Evolutionary conservation across 2,888 invertebrate genomes (phyloP).

Genomic region (Nineta flava): DNA sequence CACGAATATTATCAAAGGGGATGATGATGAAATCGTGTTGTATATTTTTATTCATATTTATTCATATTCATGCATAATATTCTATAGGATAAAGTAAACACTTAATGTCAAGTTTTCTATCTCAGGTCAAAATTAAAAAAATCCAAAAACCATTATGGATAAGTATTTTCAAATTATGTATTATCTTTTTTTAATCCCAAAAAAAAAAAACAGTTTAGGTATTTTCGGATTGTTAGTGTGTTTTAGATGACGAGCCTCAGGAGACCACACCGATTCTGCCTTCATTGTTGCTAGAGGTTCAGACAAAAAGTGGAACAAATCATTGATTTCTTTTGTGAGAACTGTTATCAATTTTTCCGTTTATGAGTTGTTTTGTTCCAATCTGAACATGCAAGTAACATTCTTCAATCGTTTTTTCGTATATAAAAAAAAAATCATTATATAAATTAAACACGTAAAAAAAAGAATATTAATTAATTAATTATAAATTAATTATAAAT

Average conservation of each 20-base stretch:
- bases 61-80: too few relatives aligned
- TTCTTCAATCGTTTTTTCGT: too few relatives aligned
- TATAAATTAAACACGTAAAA: background rate
- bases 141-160: background rate
- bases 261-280: constrained; percentile 1
- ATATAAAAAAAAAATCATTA: background rate
- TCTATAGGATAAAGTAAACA: too few relatives aligned
- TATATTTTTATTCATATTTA: too few relatives aligned
- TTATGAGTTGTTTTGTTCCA: background rate
- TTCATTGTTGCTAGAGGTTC: constrained; percentile 1
- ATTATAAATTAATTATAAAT: background rate
- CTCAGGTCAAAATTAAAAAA: background rate
- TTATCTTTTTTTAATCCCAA: background rate
- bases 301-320: background rate
- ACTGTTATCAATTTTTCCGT: background rate
- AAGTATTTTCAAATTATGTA: background rate
- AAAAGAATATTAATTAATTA: too few relatives aligned
- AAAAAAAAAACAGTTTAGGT: background rate
- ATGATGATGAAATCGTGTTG: too few relatives aligned
- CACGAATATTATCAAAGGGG: too few relatives aligned
- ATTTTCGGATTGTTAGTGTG: background rate
- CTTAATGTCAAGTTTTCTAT: background rate
- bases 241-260: background rate
- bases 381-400: background rate
- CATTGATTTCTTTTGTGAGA: background rate